Evolutionary conservation across 2,113 vertebrate genomes (phyloP), one percentile per base, ranked within the genome.

Genomic region (Campylomormyrus tamandua): DNA sequence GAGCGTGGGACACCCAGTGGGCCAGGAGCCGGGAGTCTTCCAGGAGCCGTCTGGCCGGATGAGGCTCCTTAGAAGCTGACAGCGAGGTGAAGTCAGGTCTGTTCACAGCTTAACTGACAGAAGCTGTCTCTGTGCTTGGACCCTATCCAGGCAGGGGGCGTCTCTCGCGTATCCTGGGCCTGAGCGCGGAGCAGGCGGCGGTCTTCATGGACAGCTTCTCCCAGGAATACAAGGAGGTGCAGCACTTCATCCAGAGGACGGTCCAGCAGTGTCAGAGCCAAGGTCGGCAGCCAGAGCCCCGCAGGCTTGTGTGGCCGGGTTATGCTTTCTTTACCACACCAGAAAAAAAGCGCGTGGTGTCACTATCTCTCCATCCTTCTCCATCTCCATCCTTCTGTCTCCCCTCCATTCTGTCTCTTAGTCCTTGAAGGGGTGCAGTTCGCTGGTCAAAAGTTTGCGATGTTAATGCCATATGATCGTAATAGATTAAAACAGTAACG

Each of bases 171-270:
- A 97, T 97, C 91, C 94, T 98, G 39, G 96, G 97, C 49, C 93
- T 97, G 83, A 95, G 96, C 66, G 70, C 95, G 74, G 92, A 93
- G 90, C 96, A 98, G 94, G 97, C 97, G 66, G 93, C 96, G 46
- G 90, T 87, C 21, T 98, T 98, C 94, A 95, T 97, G 94, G 97
- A 97, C 91, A 95, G 93, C 49, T 98, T 98, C 93, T 95, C 98
- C 58, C 96, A 97, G 90, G 97, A 96, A 84, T 98, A 97, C 92
- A 97, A 93, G 92, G 96, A 97, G 90, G 93, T 99, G 21, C 96
- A 97, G 89, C 91, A 95, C 84, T 98, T 99, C 92, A 95, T 97
- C 24, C 96, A 96, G 92, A 96, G 92, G 90, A 97, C 95, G 46
- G 93, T 98, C 88, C 95, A 97, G 45, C 94, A 94, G 62, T 98